Evolutionary conservation across 2,797 vertebrate genomes (phyloP), one percentile per base, ranked within the genome.

Genomic region (Sparidentex hasta): DNA sequence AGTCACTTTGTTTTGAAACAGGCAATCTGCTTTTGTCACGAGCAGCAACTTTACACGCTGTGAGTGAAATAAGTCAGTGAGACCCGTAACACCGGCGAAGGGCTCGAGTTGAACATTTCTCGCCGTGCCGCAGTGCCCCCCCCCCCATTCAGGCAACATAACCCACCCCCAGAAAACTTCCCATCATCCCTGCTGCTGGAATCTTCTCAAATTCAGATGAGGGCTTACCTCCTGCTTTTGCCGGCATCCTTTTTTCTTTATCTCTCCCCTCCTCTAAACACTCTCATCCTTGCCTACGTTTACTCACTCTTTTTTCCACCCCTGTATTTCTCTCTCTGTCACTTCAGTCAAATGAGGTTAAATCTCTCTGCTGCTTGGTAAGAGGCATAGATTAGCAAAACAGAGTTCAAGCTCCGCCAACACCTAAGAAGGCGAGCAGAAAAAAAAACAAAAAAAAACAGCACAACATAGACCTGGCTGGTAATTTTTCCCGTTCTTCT

Each of bases 161-260:
- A 79, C 51, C 44, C 51, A 21, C 27, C 58, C 68, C 33, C 6
- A 2, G 38, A 68, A 87, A 77, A 74, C 72, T 58, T 81, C 29
- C 65, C 56, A 56, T 67, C 72, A 76, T 71, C 52, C 74, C 66
- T 55, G 23, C 82, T 74, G 66, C 71, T 77, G 47, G 66, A 83
- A 76, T 76, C 68, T 79, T 62, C 74, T 87, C 72, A 83, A 82
- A 88, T 86, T 91, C 71, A 91, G 83, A 88, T 82, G 59, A 88
- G 76, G 70, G 65, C 71, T 88, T 83, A 81, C 73, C 78, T 83
- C 68, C 81, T 63, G 47, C 79, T 75, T 75, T 84, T 61, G 51
- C 74, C 18, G 2, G 29, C 67, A 62, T 74, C 50, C 2, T 9
- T 73, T 73, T 73, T 25, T 71, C 64, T 74, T 55, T 78, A 65